Evolutionary conservation across 1,140 invertebrate genomes (phyloP), one percentile per base, ranked within the genome.

Genomic region (Pogonognathellus flavescens): DNA sequence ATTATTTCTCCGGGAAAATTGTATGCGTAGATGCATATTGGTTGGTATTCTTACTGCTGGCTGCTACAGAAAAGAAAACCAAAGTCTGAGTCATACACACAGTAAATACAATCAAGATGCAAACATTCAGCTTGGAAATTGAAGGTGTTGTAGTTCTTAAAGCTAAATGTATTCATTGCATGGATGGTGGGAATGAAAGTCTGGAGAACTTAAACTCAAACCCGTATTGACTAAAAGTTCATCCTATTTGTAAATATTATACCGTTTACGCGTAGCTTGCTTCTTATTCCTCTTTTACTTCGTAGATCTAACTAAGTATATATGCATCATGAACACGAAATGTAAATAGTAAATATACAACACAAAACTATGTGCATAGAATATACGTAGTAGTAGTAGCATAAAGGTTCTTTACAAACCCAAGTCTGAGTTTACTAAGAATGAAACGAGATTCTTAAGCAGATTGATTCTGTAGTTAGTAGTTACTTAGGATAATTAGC

Each of bases 111-210:
- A 41, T 41, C 31, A 41, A 41, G 31, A 41, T 57, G 53, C 53
- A n/a, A 14, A n/a, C 2, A 57, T 57, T 57, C 31, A 4, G 2
- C 53, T 14, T n/a, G n/a, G 9, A 57, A n/a, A 57, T 57, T 57
- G 70, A 49, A 76, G 70, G 70, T 76, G 70, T 62, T 18, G 16
- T 62, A 10, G 49, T 57, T 14, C 53, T 57, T 57, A 57, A 57
- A 76, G 41, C 14, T 50, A 76, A 76, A 76, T 76, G 70, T 50
- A 50, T 50, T 76, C 70, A 76, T 76, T 76, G 70, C 70, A 76
- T 76, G 70, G 62, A 66, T 66, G 41, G 70, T 49, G 41, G 16
- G 16, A 76, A 10, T 18, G 14, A 41, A n/a, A 14, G 53, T n/a
- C n/a, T n/a, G 11, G n/a, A 57, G 53, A 14, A 14, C n/a, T 57